A percentile compares a stretch with the other conserved stretches of the same genome.
These are phyloP conservation scores for Halotydeus destructor DNA, from an alignment of 1,140 invertebrate species.

Conservation along the genomic window DNA sequence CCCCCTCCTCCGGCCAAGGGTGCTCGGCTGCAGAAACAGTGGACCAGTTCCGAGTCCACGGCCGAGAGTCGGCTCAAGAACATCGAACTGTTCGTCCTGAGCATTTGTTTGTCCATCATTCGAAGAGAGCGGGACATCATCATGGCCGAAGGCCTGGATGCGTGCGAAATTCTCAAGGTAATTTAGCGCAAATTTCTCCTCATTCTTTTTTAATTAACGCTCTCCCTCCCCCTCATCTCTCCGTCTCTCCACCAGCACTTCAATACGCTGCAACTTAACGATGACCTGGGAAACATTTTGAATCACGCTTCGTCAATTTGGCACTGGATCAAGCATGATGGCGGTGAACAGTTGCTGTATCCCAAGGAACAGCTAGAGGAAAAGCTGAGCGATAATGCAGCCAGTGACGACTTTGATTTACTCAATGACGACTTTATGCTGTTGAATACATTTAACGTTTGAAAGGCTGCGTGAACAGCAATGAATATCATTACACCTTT, in stretches of 20 bases:
- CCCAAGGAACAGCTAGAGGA: constrained; percentile 2
- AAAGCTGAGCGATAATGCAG: neutral
- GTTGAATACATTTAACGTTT: neutral
- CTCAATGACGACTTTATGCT: neutral
- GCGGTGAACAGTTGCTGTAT: constrained; percentile 8
- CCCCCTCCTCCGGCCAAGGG: too few species aligned
- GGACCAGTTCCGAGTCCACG: neutral
- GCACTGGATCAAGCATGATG: constrained; percentile 12
- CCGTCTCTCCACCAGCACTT: constrained; percentile 7
- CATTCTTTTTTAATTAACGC: neutral
- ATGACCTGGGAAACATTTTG: constrained; percentile 8
- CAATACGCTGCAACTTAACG: constrained; percentile 11
- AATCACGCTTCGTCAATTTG: constrained; percentile 11
- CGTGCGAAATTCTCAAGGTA: constrained; percentile 14
- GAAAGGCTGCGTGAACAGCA: neutral
- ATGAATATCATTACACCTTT: neutral
- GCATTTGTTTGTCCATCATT: constrained; percentile 13
- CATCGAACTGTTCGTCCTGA: constrained; percentile 11
- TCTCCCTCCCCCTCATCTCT: neutral
- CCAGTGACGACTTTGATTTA: constrained; percentile 6
- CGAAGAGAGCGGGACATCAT: constrained; percentile 14
- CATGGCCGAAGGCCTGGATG: constrained; percentile 10
- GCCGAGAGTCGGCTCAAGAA: constrained; percentile 3
- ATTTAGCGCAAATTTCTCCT: neutral
- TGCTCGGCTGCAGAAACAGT: neutral